Conservation (phyloP, 2,113 vertebrate genomes). For the Dromiciops gliroides region DNA sequence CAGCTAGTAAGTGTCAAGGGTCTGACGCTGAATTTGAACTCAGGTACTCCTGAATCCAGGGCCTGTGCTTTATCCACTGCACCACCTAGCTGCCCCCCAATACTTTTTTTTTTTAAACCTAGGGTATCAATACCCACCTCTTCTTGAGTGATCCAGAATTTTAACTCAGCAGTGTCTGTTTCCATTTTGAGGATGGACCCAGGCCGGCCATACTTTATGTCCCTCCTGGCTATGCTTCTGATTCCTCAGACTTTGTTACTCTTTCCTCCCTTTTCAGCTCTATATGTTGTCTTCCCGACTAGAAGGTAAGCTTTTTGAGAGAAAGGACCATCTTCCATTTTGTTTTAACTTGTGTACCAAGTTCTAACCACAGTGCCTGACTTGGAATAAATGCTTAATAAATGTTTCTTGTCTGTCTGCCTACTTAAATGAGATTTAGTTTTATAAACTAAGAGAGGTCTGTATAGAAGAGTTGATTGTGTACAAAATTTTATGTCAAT, state of each 20-base stretch:
- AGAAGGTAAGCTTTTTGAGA: not conserved
- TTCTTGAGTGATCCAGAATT: not conserved
- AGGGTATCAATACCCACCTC: not conserved
- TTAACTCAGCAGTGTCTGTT: not conserved
- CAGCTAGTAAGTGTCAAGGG: no score
- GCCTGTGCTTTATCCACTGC: no score
- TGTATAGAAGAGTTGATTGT: not conserved
- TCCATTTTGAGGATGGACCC: not conserved
- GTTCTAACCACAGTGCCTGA: not conserved
- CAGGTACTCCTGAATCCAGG: no score
- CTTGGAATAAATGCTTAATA: not conserved
- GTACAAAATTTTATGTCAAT: not conserved
- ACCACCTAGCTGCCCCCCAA: no score
- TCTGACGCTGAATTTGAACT: no score
- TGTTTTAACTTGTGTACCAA: not conserved
- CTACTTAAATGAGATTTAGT: not conserved
- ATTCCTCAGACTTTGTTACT: not conserved
- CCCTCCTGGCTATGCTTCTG: not conserved
- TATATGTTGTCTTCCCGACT: not conserved
- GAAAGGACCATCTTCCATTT: not conserved
- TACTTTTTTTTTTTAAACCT: conserved; percentile 7
- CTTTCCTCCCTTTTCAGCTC: not conserved
- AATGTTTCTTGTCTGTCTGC: not conserved
- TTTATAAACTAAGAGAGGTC: not conserved
- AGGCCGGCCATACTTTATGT: not conserved